Base-by-base conservation (phyloP, 2,888 invertebrate species). In the Dynastes grantii region DNA sequence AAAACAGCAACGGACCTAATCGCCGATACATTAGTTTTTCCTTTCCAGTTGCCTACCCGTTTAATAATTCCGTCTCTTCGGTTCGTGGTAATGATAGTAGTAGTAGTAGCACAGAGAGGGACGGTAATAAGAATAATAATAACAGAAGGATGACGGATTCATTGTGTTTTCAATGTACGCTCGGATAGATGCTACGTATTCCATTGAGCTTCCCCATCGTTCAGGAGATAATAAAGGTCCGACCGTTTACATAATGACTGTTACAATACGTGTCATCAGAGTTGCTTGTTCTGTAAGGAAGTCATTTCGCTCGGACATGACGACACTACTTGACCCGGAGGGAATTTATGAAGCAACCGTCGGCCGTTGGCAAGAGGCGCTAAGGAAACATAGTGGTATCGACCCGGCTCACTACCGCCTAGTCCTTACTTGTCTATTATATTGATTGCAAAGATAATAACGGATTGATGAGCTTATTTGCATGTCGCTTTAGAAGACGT, bases 231-330 rank as follows among this genome's bases (percentile, higher is more conserved):
- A 87, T 87, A 87, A 87, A 86, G 86, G 84, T 84, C 84, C 84
- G 84, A 85, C 85, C 87, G 86, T 87, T 88, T 87, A 87, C 87
- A 87, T 88, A 88, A 88, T 88, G 87, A 88, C 87, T 84, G 86
- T 84, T 85, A 88, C 87, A 88, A 88, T 87, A 86, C 86, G 85
- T 87, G 87, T 87, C 88, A 88, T 88, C 88, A 88, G 85, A 85
- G 85, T 82, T 85, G 85, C 87, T 88, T 88, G 88, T 88, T 88
- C 88, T 85, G 84, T 84, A 85, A 87, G 88, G 88, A 88, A 88
- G 87, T 87, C 86, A 87, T 87, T 88, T 88, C 85, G 85, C 85
- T 86, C 85, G 85, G 86, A 86, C 86, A 81, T 81, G 80, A 81
- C 81, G 79, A 76, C 67, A 79, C 77, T 81, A 82, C 82, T 83